Conservation (phyloP, 2,797 vertebrate species). For the Hozukius guyotensis region DNA sequence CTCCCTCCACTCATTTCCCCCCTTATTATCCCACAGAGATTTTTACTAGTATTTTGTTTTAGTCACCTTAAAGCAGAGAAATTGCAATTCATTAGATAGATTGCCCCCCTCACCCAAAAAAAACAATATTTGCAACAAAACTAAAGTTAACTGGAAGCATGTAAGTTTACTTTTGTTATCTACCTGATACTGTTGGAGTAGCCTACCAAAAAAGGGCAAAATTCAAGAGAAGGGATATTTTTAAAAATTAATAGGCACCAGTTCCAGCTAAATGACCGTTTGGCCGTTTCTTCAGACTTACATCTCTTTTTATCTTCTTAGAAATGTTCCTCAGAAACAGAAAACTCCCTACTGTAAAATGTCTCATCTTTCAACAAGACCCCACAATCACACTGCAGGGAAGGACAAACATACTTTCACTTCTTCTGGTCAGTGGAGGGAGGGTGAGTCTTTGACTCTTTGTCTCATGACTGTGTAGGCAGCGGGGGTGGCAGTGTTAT, state of each 20-base stretch:
- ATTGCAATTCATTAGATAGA: neutral
- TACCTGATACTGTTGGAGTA: neutral
- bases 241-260: neutral
- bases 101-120: neutral
- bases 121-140: neutral
- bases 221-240: neutral
- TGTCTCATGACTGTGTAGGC: neutral
- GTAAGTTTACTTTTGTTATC: neutral
- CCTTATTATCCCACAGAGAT: neutral
- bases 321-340: neutral
- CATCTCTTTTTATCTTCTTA: neutral
- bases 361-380: neutral
- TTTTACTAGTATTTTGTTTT: neutral
- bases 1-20: neutral
- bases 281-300: neutral
- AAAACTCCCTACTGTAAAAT: no score
- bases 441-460: neutral
- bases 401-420: conserved; percentile 10
- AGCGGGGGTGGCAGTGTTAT: neutral
- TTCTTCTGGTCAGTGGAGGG: conserved; percentile 13
- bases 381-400: neutral
- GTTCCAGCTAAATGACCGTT: neutral
- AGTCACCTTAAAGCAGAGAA: neutral
- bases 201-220: conserved; percentile 13
- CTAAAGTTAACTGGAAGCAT: neutral